Base-by-base conservation (phyloP, 2,113 vertebrate species). In the Myocastor coypus region DNA sequence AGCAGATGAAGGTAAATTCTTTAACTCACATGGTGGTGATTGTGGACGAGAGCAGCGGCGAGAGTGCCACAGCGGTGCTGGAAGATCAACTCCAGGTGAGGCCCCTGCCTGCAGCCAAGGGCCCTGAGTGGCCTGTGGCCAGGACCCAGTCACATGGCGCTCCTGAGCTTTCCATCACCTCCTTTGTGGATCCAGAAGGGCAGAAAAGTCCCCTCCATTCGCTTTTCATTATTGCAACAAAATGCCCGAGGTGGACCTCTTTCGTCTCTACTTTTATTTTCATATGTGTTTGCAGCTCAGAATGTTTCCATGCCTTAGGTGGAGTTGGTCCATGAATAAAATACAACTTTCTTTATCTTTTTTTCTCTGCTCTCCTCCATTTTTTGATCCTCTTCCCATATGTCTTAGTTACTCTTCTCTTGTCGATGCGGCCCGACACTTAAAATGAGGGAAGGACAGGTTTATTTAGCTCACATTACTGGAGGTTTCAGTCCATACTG, bases 1-100 rank as follows among this genome's bases (percentile, higher is more conserved):
- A 99, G 91, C 99, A 99, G 97, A 99, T 99, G 96, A 99, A 99
- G 95, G 99, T 99, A 1, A 99, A 99, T 97, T 99, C 99, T n/a
- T 97, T 99, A 50, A 99, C 99, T 0, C 99, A 99, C 98, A 99
- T 99, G 99, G 99, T 99, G 1, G 99, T 99, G 1, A 99, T 99
- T 75, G 99, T 99, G 3, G 99, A 99, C 97, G 99, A 99, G 97
- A 99, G 99, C 98, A 99, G 98, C 4, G 99, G 99, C 0, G 99
- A 99, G 97, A 98, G 98, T 37, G 99, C 99, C 89, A 99, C 99
- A 1, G 99, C 99, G 96, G 50, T 98, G 34, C 97, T 99, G 92
- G 99, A 99, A 97, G 99, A 99, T 50, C 99, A 99, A 81, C 97
- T 99, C 84, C 99, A 99, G 99, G 99, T 99, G 97, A 96, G 95